phyloP scores from a whole-genome alignment of 2,888 invertebrate genomes.

The Camptogramma bilineatum region DNA sequence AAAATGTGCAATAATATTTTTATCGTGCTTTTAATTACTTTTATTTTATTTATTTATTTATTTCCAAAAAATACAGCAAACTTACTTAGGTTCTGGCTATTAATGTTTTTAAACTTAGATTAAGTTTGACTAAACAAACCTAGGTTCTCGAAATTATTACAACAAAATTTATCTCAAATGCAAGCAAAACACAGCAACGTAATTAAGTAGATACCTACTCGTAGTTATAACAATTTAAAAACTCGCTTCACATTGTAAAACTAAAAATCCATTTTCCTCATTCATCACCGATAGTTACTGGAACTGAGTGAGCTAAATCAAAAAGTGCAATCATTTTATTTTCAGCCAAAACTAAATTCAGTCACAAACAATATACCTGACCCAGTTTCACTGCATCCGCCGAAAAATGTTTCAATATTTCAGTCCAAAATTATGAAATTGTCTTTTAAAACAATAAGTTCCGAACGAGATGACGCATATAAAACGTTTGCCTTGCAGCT shows the following conservation, averaged over 20 bases:
- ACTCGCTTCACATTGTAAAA: not conserved
- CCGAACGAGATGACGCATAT: slow-evolving; percentile 4
- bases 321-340: slow-evolving; percentile 2
- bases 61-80: too few species aligned
- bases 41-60: too few species aligned
- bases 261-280: not conserved
- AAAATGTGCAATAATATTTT: too few species aligned
- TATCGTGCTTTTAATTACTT: too few species aligned
- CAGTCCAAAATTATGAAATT: slow-evolving; percentile 25
- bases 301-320: not conserved
- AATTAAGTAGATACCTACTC: too few species aligned
- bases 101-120: too few species aligned
- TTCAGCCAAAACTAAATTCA: slow-evolving; percentile 7
- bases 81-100: too few species aligned
- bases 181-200: too few species aligned
- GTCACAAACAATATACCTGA: slow-evolving; percentile 19
- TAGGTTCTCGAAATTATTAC: too few species aligned
- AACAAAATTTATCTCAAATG: too few species aligned
- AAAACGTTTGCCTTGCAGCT: slow-evolving; percentile 3
- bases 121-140: too few species aligned
- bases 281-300: not conserved
- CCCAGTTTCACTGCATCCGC: slow-evolving; percentile 15
- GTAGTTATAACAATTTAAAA: too few species aligned
- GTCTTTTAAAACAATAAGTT: slow-evolving; percentile 28
- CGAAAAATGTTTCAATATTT: slow-evolving; percentile 16